These are phyloP conservation scores for Hymenochirus boettgeri DNA, from an alignment of 2,113 vertebrate genomes.

Conservation along the genomic window DNA sequence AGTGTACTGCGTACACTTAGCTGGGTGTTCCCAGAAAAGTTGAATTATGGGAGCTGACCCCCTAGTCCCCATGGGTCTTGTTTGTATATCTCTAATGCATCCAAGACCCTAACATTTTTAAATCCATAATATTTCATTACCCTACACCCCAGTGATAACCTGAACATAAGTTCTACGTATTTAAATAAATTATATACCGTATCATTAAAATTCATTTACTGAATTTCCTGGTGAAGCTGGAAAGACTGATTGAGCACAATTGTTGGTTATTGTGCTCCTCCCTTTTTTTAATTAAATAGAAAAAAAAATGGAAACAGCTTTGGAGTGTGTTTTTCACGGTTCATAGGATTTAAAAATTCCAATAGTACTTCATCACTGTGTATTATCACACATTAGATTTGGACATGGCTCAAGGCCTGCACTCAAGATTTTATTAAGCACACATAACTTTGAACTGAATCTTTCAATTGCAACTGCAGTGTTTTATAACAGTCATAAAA, in stretches of 20 bases:
- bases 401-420: slow-evolving; percentile 12
- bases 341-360: slow-evolving; percentile 7
- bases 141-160: neutral
- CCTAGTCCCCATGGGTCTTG: too few relatives aligned
- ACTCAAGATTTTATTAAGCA: slow-evolving; percentile 32
- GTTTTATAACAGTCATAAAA: slow-evolving; percentile 33
- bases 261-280: neutral
- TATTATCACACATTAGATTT: slow-evolving; percentile 20
- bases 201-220: slow-evolving; percentile 1
- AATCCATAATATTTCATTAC: slow-evolving; percentile 11
- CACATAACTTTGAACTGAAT: slow-evolving; percentile 33
- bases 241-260: neutral
- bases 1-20: too few relatives aligned
- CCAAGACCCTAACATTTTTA: neutral
- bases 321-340: neutral
- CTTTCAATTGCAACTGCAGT: slow-evolving; percentile 19
- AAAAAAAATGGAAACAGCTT: neutral
- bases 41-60: too few relatives aligned
- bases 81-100: neutral
- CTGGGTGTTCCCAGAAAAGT: too few relatives aligned
- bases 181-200: slow-evolving; percentile 25
- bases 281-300: neutral
- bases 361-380: neutral
- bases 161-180: slow-evolving; percentile 1
- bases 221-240: neutral